Evolutionary conservation across 2,113 vertebrate species (phyloP).

Genomic region (Colaptes auratus): DNA sequence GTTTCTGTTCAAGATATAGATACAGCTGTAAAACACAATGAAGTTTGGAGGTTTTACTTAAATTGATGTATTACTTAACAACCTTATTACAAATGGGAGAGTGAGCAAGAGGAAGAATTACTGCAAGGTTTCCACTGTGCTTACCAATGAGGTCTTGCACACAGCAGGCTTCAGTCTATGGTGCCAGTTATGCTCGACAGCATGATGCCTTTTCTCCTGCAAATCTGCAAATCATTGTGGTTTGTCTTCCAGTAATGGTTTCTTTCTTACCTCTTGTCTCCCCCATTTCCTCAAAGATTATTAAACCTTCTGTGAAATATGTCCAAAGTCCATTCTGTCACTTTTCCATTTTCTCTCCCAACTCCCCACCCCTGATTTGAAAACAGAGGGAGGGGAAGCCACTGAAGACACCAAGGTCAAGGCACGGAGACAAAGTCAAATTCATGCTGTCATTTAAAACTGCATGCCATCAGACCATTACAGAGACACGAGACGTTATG

Average conservation of each 20-base stretch:
- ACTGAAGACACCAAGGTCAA: slow-evolving; percentile 57
- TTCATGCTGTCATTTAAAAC: slow-evolving; percentile 58
- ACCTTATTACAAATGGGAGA: neutral
- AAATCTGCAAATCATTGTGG: neutral
- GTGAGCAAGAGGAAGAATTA: slow-evolving; percentile 24
- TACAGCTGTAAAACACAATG: neutral
- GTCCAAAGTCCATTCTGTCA: neutral
- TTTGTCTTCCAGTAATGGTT: neutral
- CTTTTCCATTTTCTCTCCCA: neutral
- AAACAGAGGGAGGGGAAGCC: neutral
- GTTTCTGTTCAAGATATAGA: neutral
- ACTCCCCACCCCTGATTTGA: neutral
- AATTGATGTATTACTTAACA: slow-evolving; percentile 4
- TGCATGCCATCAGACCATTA: slow-evolving; percentile 15
- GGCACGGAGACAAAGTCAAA: slow-evolving; percentile 55
- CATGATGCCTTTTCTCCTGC: neutral
- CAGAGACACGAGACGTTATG: neutral
- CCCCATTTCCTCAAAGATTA: neutral
- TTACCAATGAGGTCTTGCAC: slow-evolving; percentile 22
- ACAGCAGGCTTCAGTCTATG: neutral
- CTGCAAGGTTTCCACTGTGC: neutral
- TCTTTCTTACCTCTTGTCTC: neutral
- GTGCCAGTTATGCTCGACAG: neutral
- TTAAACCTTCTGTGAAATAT: neutral
- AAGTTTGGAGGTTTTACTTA: neutral